These are phyloP conservation scores for Nansenia antarctica DNA, from an alignment of 2,113 vertebrate species.

Conservation along the genomic window DNA sequence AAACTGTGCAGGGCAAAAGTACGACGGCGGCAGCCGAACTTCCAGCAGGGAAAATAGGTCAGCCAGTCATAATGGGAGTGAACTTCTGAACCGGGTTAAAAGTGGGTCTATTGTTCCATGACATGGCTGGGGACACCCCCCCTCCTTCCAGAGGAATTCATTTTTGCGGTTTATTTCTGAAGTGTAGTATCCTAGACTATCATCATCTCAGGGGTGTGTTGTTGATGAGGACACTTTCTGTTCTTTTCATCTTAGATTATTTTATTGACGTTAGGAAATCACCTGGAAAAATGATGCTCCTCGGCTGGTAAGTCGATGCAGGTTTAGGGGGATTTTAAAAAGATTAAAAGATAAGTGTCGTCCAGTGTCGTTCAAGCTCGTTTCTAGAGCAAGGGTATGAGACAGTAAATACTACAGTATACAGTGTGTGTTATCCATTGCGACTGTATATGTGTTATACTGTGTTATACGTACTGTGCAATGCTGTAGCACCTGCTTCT, in stretches of 20 bases:
- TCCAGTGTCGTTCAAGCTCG: not conserved
- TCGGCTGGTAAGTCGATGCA: not conserved
- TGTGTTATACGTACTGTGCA: no score
- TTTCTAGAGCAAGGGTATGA: no score
- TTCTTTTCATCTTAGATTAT: no score
- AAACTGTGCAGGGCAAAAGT: not conserved
- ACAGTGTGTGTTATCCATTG: no score
- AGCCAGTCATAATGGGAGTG: constrained; percentile 64
- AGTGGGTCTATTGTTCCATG: constrained; percentile 42
- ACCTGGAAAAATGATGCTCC: not conserved
- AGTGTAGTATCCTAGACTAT: no score
- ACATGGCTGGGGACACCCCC: constrained; percentile 18
- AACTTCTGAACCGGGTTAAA: constrained; percentile 71
- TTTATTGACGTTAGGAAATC: not conserved
- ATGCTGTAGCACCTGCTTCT: not conserved
- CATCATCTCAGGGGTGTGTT: no score
- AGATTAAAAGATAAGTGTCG: not conserved
- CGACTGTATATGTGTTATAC: no score
- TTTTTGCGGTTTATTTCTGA: not conserved
- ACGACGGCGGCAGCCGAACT: constrained; percentile 63
- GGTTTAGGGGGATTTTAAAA: no score
- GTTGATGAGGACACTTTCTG: not conserved
- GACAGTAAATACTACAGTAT: no score
- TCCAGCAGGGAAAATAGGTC: constrained; percentile 71
- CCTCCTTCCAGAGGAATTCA: constrained; percentile 2